Conservation (phyloP, 1,140 invertebrate genomes). For the Pseudoatta argentina region DNA sequence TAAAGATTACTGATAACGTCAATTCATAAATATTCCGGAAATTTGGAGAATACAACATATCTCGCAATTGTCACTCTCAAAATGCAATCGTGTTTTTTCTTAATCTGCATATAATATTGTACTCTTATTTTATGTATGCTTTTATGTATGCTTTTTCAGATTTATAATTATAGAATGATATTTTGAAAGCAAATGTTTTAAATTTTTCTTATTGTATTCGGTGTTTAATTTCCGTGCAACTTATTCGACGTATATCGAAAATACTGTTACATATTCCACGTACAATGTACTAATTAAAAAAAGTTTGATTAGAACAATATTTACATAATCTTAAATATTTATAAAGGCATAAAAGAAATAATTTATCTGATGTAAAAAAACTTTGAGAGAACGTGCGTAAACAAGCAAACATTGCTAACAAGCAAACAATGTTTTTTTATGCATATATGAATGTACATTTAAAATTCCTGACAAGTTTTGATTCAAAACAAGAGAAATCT, state of each 20-base stretch:
- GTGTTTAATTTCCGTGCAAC: not conserved
- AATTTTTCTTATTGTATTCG: not conserved
- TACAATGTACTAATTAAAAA: not conserved
- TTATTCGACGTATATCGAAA: not conserved
- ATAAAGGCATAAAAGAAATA: slow-evolving; percentile 5
- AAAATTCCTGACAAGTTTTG: not conserved
- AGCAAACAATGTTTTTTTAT: slow-evolving; percentile 16
- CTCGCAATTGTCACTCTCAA: slow-evolving; percentile 6
- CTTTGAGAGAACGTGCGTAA: not conserved
- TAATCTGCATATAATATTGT: not conserved
- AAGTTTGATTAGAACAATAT: not conserved
- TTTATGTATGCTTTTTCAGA: not conserved
- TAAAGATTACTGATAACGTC: slow-evolving; percentile 60
- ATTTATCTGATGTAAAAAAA: not conserved
- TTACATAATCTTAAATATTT: slow-evolving; percentile 40
- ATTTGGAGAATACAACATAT: not conserved
- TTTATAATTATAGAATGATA: not conserved
- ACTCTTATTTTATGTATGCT: not conserved
- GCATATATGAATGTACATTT: not conserved
- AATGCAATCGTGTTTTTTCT: not conserved
- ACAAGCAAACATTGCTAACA: slow-evolving; percentile 20
- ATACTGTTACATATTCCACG: not conserved
- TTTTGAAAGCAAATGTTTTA: not conserved
- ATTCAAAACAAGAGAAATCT: not conserved
- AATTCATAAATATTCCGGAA: slow-evolving; percentile 51